These are phyloP conservation scores for Parnassius mnemosyne DNA, from an alignment of 2,888 invertebrate species.

Conservation along the genomic window DNA sequence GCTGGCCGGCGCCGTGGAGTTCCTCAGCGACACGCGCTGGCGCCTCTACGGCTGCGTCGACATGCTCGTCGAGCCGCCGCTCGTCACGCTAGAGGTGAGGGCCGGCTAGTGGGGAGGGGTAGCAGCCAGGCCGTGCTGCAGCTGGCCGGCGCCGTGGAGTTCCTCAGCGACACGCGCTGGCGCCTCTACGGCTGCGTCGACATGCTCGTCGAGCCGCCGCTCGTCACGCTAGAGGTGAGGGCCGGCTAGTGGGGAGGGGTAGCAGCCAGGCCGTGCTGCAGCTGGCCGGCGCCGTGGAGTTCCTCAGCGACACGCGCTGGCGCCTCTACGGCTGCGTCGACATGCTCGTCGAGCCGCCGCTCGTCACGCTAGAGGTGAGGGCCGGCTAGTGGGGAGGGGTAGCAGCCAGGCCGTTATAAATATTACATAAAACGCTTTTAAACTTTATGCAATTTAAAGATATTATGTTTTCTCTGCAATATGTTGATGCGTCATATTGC, in stretches of 20 bases:
- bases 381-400: no score
- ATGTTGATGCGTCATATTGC: no score
- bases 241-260: no score
- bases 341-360: slow-evolving; percentile 84
- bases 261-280: slow-evolving; percentile 86
- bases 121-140: slow-evolving; percentile 86
- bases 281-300: slow-evolving; percentile 87
- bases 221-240: slow-evolving; percentile 90
- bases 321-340: slow-evolving; percentile 91
- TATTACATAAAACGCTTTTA: no score
- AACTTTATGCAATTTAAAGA: no score
- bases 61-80: slow-evolving; percentile 84
- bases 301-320: slow-evolving; percentile 85
- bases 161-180: slow-evolving; percentile 85
- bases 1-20: slow-evolving; percentile 87
- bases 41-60: slow-evolving; percentile 91
- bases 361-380: slow-evolving; percentile 90
- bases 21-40: slow-evolving; percentile 85
- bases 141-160: slow-evolving; percentile 87
- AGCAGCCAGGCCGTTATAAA: no score
- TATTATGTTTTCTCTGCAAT: no score
- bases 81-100: slow-evolving; percentile 90
- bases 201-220: slow-evolving; percentile 84
- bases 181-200: slow-evolving; percentile 91
- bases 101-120: no score